These are phyloP conservation scores for Cosmopolites sordidus DNA, from an alignment of 2,888 invertebrate species.

Conservation along the genomic window DNA sequence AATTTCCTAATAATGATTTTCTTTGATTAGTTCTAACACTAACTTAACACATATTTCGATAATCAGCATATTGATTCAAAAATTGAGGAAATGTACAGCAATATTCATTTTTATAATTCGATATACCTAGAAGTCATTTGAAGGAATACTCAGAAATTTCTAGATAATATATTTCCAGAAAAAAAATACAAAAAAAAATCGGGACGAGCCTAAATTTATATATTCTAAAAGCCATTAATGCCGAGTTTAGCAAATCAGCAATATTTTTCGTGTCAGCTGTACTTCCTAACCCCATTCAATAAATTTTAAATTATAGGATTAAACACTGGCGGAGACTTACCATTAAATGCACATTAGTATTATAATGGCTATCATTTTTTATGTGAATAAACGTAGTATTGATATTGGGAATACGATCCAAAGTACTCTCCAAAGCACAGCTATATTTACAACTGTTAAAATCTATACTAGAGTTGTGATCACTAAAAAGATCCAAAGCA, in stretches of 20 bases:
- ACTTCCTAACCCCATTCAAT: background rate
- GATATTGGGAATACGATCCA: constrained; percentile 56
- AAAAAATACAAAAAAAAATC: no score
- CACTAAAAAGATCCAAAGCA: constrained; percentile 54
- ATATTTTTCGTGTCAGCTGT: background rate
- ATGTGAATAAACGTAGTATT: constrained; percentile 55
- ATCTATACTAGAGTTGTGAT: constrained; percentile 48
- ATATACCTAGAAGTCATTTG: no score
- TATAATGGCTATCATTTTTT: constrained; percentile 50
- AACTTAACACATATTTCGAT: no score
- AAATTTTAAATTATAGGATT: background rate
- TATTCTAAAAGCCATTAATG: background rate
- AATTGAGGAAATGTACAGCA: no score
- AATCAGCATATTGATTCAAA: no score
- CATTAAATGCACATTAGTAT: constrained; percentile 52
- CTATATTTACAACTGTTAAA: constrained; percentile 51
- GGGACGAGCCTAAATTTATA: background rate
- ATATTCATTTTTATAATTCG: no score
- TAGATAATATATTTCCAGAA: no score
- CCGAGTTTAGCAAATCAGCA: background rate
- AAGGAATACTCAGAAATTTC: no score
- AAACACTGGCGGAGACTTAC: constrained; percentile 39
- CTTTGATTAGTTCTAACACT: no score
- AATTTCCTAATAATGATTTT: no score
- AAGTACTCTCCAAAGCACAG: constrained; percentile 55